Base-by-base conservation (phyloP, 1,140 invertebrate species). In the Zaprionus ornatus region DNA sequence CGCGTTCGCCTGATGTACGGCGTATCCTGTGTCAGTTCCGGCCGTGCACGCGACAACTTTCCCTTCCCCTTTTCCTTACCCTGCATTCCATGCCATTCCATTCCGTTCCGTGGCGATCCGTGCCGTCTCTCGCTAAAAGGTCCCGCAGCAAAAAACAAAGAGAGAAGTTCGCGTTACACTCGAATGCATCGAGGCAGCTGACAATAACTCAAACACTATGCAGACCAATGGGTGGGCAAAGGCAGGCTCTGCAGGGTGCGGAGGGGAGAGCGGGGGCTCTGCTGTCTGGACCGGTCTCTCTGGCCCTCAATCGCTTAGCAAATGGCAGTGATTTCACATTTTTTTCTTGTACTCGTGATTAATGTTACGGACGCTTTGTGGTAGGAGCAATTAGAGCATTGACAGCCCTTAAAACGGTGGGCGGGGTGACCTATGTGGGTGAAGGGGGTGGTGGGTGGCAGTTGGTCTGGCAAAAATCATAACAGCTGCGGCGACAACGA, bases 341-440 rank as follows among this genome's bases (percentile, higher is more conserved):
- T 77, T 59, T 48, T 42, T 57, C 50, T 66, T 78, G 80, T 83
- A 66, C 62, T 66, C 73, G 77, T 87, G 83, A 87, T 87, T 87
- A 87, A 87, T 87, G 83, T 80, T 83, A 70, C 72, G 73, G 66
- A 83, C 79, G 70, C 65, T 66, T 62, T 79, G 83, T 87, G 83
- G 83, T 88, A 88, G 80, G 83, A 87, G 84, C 83, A 87, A 87
- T 87, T 87, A 87, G 85, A 87, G 85, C 85, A 87, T 79, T 88
- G 83, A 88, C 83, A 87, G 83, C 80, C 80, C 74, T 83, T 72
- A 57, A 70, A 80, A 77, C 60, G 13, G 6, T 17, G 25, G 52
- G 64, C 23, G 25, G 40, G 7, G 52, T 55, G 2, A 17, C 4
- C 37, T 64, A 27, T 37, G n/a, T 21, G n/a, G 12, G 29, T 37